Evolutionary conservation across 1,140 invertebrate species (phyloP), one percentile per base, ranked within the genome.

Genomic region (Limonius californicus): DNA sequence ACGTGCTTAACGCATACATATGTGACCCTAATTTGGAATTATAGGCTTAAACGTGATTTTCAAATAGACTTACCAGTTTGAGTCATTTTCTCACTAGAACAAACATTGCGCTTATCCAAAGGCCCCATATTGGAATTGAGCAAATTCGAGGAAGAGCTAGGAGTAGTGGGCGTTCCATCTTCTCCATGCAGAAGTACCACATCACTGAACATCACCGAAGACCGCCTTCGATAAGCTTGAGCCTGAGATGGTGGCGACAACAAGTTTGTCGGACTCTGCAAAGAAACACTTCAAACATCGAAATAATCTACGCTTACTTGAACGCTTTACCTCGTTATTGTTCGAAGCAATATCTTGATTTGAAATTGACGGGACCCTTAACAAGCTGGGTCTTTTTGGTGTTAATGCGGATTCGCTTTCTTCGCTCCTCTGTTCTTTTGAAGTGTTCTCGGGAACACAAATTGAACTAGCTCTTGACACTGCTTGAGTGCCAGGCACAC

Each of bases 121-220:
- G 69, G 68, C 8, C 57, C 71, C 55, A 68, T 64, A 35, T 67
- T 66, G 21, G 45, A 61, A 19, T 66, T 64, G 35, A 70, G 61
- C n/a, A 76, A 74, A 61, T 74, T 72, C 14, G 69, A 59, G 43
- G 69, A 69, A 18, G 70, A 72, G 16, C 65, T 65, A n/a, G 70
- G 64, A 1, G 64, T 63, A 14, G 14, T 23, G 14, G 47, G 32
- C 63, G 63, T 32, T 59, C 16, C 62, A 57, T 70, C 66, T 55
- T 70, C 78, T 57, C 81, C 88, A 70, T 92, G 89, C 20, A 90
- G 80, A 21, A 92, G 77, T 23, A 92, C 87, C 8, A 91, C 88
- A 70, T 92, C 89, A 70, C 88, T 92, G 77, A 93, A 94, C 89
- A 92, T 92, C 20, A 94, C 90, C 61, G 89, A 91, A 23, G 90